phyloP scores from a whole-genome alignment of 53 echinoderm and acorn worm genomes.

The Paelopatides confundens region DNA sequence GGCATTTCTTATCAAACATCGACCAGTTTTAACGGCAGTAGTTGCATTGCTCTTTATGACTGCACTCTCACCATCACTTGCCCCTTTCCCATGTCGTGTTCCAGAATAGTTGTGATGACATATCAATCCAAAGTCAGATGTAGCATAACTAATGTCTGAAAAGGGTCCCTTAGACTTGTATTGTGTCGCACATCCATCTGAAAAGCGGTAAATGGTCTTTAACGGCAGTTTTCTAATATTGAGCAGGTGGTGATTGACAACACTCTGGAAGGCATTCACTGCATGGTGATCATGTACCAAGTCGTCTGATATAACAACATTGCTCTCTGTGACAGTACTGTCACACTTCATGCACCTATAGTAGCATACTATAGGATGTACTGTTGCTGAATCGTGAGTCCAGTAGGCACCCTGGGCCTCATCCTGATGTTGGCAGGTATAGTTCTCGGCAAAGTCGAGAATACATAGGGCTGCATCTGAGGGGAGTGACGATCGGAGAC shows the following conservation, averaged over 20 bases:
- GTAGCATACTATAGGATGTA: constrained; percentile 65
- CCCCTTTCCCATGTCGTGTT: constrained; percentile 75
- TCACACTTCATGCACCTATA: constrained; percentile 50
- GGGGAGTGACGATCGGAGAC: constrained; percentile 22
- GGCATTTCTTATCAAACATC: too few species aligned
- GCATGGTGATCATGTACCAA: constrained; percentile 59
- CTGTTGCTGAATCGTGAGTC: constrained; percentile 66
- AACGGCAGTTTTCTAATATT: constrained; percentile 10
- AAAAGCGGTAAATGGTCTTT: constrained; percentile 36
- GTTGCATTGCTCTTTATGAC: constrained; percentile 74
- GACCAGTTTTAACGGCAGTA: constrained; percentile 66
- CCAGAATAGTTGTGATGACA: constrained; percentile 55
- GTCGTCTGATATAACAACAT: constrained; percentile 52
- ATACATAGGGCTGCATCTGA: constrained; percentile 28
- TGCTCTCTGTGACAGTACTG: constrained; percentile 31
- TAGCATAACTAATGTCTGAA: constrained; percentile 62
- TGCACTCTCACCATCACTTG: constrained; percentile 75
- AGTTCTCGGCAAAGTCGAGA: constrained; percentile 72
- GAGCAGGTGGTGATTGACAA: constrained; percentile 34
- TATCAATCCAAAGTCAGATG: constrained; percentile 31
- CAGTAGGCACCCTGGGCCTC: constrained; percentile 71
- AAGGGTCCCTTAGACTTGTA: constrained; percentile 70
- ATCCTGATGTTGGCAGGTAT: constrained; percentile 50
- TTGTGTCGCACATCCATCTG: constrained; percentile 69
- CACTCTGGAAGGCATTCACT: constrained; percentile 60